A percentile compares a stretch with the other conserved stretches of the same genome.
phyloP scores from a whole-genome alignment of 2,888 invertebrate genomes.

The Platycheirus rosarum region DNA sequence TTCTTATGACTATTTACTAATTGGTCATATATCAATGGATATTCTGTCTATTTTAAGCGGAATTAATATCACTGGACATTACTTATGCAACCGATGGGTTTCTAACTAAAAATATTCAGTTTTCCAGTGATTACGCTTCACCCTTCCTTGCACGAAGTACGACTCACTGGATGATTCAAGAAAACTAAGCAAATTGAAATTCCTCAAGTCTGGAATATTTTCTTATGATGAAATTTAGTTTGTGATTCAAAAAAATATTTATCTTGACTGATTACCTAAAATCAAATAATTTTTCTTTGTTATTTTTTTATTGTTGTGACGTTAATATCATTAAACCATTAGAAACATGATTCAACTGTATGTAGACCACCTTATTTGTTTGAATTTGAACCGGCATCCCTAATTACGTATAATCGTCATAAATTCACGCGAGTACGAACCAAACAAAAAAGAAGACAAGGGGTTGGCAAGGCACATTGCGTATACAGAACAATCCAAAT shows the following conservation, averaged over 20 bases:
- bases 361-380: slow-evolving; percentile 64
- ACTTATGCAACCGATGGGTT: too few relatives aligned
- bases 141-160: too few relatives aligned
- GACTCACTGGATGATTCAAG: too few relatives aligned
- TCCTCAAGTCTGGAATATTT: too few relatives aligned
- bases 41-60: too few relatives aligned
- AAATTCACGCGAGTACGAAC: slow-evolving; percentile 67
- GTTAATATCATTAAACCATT: slow-evolving; percentile 39
- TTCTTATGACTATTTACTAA: too few relatives aligned
- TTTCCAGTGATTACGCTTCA: too few relatives aligned
- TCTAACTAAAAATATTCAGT: too few relatives aligned
- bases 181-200: too few relatives aligned
- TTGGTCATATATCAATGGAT: too few relatives aligned
- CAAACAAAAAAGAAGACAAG: slow-evolving; percentile 27
- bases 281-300: slow-evolving; percentile 39
- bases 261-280: slow-evolving; percentile 35
- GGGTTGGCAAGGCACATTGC: neutral
- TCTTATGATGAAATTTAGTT: too few relatives aligned
- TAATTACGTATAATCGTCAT: slow-evolving; percentile 64
- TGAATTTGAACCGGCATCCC: slow-evolving; percentile 53
- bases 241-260: neutral
- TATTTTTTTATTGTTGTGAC: slow-evolving; percentile 53
- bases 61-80: too few relatives aligned
- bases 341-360: slow-evolving; percentile 38
- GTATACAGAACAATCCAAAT: slow-evolving; percentile 47